phyloP scores from a whole-genome alignment of 2,888 invertebrate genomes.

The Scaptomyza flava region DNA sequence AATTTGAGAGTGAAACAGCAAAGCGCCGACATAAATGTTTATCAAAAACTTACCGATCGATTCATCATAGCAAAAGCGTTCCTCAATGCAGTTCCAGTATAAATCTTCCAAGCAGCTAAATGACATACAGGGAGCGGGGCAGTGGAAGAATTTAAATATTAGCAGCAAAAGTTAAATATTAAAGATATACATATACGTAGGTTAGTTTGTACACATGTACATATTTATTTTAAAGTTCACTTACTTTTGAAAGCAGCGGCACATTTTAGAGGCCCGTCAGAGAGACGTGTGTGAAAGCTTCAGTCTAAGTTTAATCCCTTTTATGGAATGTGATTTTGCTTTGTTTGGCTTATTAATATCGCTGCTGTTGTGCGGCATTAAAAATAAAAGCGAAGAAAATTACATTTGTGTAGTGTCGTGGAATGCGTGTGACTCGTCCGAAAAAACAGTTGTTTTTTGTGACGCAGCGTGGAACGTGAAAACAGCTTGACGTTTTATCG shows the following conservation, averaged over 20 bases:
- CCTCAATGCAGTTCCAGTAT: slow-evolving; percentile 90
- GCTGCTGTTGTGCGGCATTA: slow-evolving; percentile 32
- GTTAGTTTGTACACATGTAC: too few relatives aligned
- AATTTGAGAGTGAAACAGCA: slow-evolving; percentile 13
- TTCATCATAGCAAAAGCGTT: slow-evolving; percentile 90
- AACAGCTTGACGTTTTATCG: slow-evolving; percentile 73
- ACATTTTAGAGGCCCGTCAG: slow-evolving; percentile 73
- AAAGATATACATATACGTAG: slow-evolving; percentile 9
- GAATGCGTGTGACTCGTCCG: slow-evolving; percentile 65
- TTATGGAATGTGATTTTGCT: slow-evolving; percentile 15
- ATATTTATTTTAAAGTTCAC: slow-evolving; percentile 39
- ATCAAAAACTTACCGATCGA: slow-evolving; percentile 86
- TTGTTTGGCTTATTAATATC: slow-evolving; percentile 17
- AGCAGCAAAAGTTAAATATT: slow-evolving; percentile 29
- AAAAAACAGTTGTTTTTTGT: slow-evolving; percentile 35
- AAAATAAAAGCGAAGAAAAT: slow-evolving; percentile 41
- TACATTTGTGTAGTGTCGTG: slow-evolving; percentile 52
- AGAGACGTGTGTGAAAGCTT: slow-evolving; percentile 22
- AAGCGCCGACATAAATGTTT: slow-evolving; percentile 30
- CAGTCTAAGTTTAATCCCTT: slow-evolving; percentile 13
- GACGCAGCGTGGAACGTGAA: slow-evolving; percentile 54
- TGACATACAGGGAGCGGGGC: neutral
- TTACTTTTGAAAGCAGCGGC: slow-evolving; percentile 84
- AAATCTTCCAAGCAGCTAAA: slow-evolving; percentile 88
- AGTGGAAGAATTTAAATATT: slow-evolving; percentile 41